Evolutionary conservation across 2,113 vertebrate genomes (phyloP).

Genomic region (Pardalotus punctatus): DNA sequence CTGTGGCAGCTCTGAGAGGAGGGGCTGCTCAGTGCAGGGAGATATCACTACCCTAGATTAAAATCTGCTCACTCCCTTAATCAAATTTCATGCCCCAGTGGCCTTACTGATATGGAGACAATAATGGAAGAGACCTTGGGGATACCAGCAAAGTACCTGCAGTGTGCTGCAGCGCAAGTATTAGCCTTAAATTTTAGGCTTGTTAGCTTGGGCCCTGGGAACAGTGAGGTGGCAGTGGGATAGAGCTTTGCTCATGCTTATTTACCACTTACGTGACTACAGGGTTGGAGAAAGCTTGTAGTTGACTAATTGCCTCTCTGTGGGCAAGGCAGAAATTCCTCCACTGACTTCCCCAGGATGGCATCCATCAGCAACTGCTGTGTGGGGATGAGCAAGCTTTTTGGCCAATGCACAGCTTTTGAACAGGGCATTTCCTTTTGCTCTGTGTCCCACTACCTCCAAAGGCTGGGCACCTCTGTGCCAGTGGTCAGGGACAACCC

Average conservation of each 20-base stretch:
- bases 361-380: not conserved
- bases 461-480: not conserved
- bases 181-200: not conserved
- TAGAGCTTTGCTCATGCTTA: not conserved
- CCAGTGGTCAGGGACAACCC: not conserved
- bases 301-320: not conserved
- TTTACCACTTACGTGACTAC: rapidly evolving
- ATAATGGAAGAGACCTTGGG: not conserved
- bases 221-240: rapidly evolving
- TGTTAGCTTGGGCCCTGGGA: not conserved
- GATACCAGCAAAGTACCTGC: not conserved
- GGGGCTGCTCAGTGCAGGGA: not conserved
- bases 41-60: not conserved
- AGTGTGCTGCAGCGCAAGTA: not conserved
- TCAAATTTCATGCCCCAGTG: not conserved
- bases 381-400: not conserved
- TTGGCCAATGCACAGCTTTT: not conserved
- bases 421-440: not conserved
- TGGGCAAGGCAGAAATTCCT: not conserved
- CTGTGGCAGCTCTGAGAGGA: not conserved
- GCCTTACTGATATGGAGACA: not conserved
- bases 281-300: not conserved
- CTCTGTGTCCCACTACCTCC: not conserved
- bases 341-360: not conserved
- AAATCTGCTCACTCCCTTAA: not conserved